phyloP scores from a whole-genome alignment of 2,113 vertebrate species.

The Gymnogyps californianus region DNA sequence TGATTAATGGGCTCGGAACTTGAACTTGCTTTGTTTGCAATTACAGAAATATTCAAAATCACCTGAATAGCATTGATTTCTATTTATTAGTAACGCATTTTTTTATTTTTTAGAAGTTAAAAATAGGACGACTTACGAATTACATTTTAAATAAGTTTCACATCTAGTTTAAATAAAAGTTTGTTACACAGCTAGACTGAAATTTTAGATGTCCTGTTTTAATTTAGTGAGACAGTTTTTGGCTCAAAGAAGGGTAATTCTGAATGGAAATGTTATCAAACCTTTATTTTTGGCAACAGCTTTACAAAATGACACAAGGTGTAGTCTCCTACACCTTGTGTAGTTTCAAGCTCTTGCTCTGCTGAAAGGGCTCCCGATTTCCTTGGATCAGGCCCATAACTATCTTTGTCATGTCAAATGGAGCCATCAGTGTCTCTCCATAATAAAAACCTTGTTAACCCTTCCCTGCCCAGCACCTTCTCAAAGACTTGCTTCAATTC shows the following conservation, averaged over 20 bases:
- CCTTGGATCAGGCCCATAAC: neutral
- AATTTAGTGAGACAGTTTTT: neutral
- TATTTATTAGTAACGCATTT: neutral
- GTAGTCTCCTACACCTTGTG: neutral
- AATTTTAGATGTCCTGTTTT: neutral
- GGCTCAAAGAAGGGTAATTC: neutral
- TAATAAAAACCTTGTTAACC: slow-evolving; percentile 32
- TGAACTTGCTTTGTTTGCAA: neutral
- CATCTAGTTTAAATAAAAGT: neutral
- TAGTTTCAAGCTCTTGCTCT: neutral
- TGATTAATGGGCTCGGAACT: neutral
- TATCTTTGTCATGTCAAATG: neutral
- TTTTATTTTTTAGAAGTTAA: neutral
- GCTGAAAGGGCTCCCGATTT: neutral
- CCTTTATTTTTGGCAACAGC: slow-evolving; percentile 9
- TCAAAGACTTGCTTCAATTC: neutral
- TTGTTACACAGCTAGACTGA: neutral
- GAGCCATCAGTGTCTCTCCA: neutral
- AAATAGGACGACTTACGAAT: neutral
- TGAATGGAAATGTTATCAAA: neutral
- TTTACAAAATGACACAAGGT: neutral
- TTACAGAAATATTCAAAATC: neutral
- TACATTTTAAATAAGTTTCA: neutral
- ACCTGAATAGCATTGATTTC: neutral
- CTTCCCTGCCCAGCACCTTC: neutral